A percentile compares a stretch with the other conserved stretches of the same genome.
These are phyloP conservation scores for Falco columbarius DNA, from an alignment of 2,797 vertebrate species.

Conservation along the genomic window DNA sequence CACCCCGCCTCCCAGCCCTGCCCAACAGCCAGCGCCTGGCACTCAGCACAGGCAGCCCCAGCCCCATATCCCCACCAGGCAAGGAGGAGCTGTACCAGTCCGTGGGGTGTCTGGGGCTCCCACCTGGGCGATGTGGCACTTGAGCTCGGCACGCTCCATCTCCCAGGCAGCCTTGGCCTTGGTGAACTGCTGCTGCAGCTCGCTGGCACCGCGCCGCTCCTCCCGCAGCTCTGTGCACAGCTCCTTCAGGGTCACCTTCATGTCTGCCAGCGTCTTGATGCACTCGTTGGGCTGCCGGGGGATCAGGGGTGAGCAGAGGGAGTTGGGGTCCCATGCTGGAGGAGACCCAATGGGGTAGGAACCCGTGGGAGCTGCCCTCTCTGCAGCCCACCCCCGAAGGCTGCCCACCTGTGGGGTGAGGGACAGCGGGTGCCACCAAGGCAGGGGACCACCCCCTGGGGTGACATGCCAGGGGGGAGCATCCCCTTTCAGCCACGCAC, in stretches of 20 bases:
- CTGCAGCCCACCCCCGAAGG: neutral
- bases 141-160: constrained; percentile 91
- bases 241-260: constrained; percentile 91
- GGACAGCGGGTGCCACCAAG: neutral
- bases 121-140: constrained; percentile 89
- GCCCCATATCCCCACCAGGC: neutral
- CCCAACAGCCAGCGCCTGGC: neutral
- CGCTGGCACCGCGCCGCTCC: constrained; percentile 89
- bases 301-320: neutral
- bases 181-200: constrained; percentile 97
- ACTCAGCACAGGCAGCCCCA: neutral
- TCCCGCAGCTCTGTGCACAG: constrained; percentile 91
- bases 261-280: constrained; percentile 89
- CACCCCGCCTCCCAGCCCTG: constrained; percentile 1
- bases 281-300: constrained; percentile 84
- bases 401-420: neutral
- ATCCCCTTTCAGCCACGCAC: neutral
- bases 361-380: neutral
- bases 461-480: neutral
- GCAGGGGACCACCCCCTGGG: neutral
- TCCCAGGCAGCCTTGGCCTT: constrained; percentile 97
- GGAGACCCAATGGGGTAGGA: neutral
- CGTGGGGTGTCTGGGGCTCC: fast-evolving
- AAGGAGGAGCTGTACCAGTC: neutral
- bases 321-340: fast-evolving